Percentiles rank a stretch among this genome's conserved stretches.
Conservation (phyloP, 2,797 vertebrate species). For the Linurgus olivaceus region DNA sequence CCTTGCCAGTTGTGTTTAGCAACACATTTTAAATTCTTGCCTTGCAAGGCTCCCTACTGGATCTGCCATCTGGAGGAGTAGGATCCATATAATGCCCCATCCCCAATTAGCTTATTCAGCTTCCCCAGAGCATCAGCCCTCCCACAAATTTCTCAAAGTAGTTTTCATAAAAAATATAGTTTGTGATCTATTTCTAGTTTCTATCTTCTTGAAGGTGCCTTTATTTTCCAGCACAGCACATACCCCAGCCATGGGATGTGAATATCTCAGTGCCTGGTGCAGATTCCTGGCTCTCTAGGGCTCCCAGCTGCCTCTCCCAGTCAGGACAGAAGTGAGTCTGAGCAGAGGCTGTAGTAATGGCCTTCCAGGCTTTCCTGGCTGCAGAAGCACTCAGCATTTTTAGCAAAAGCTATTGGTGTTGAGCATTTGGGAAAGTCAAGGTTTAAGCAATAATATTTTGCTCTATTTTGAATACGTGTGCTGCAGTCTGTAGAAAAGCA, state of each 20-base stretch:
- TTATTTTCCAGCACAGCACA: not conserved
- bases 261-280: not conserved
- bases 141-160: not conserved
- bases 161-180: not conserved
- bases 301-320: not conserved
- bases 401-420: not conserved
- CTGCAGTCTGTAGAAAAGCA: not conserved
- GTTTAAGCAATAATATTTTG: not conserved
- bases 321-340: not conserved
- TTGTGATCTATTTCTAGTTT: not conserved
- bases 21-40: not conserved
- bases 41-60: rapidly evolving
- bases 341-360: not conserved
- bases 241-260: not conserved
- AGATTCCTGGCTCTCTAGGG: rapidly evolving
- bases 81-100: not conserved
- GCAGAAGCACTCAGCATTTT: not conserved
- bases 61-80: not conserved
- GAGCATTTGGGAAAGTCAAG: not conserved
- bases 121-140: not conserved
- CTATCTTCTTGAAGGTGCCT: not conserved
- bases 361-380: not conserved
- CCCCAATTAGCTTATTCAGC: not conserved
- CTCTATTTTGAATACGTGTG: not conserved
- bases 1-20: not conserved